Percentiles rank a stretch among this genome's conserved stretches.
Conservation (phyloP, 2,113 vertebrate genomes). For the Scartelaos histophorus region DNA sequence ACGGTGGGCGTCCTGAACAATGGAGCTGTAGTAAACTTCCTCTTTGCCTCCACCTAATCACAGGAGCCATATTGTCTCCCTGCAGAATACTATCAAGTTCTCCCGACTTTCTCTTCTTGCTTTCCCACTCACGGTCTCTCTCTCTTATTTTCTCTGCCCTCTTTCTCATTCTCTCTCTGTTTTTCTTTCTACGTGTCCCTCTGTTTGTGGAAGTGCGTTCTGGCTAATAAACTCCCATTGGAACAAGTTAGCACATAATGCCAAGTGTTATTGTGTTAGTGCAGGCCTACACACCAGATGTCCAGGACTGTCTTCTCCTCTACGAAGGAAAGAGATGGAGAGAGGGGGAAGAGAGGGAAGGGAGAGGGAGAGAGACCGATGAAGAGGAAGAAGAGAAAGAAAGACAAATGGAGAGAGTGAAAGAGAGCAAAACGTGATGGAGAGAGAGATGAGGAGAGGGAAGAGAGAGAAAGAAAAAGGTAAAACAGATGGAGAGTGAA, state of each 20-base stretch:
- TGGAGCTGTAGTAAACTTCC: neutral
- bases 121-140: conserved; percentile 3
- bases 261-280: conserved; percentile 66
- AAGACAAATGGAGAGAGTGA: too few relatives aligned
- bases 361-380: too few relatives aligned
- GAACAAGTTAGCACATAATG: conserved; percentile 54
- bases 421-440: too few relatives aligned
- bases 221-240: conserved; percentile 34
- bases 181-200: neutral
- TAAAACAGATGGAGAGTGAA: too few relatives aligned
- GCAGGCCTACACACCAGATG: conserved; percentile 56
- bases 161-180: conserved; percentile 9
- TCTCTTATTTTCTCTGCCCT: too few relatives aligned
- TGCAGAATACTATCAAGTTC: conserved; percentile 28
- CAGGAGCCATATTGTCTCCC: conserved; percentile 19
- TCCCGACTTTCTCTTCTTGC: conserved; percentile 21
- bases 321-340: neutral
- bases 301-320: neutral
- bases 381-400: too few relatives aligned
- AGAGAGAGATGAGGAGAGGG: too few relatives aligned
- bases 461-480: too few relatives aligned
- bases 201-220: conserved; percentile 39
- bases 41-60: neutral
- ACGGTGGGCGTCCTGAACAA: neutral
- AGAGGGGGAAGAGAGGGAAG: neutral